A percentile compares a stretch with the other conserved stretches of the same genome.
phyloP scores from a whole-genome alignment of 2,888 invertebrate species.

The Lithodes maja region DNA sequence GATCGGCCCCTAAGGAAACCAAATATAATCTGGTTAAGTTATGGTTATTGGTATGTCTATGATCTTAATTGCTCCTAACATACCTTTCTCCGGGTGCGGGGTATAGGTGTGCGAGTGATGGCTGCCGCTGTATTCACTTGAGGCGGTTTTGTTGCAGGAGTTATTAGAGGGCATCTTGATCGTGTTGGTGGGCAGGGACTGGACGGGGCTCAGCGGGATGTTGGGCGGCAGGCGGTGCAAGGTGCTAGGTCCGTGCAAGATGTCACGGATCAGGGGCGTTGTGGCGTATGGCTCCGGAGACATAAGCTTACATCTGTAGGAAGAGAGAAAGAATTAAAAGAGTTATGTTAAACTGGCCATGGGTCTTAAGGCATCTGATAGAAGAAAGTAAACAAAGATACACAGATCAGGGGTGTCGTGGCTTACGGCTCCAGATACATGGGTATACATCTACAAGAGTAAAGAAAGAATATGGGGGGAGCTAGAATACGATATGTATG shows the following conservation, averaged over 20 bases:
- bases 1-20: too few species aligned
- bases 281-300: conserved; percentile 71
- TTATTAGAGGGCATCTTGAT: conserved; percentile 32
- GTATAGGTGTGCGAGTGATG: conserved; percentile 62
- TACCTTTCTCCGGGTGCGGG: conserved; percentile 65
- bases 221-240: conserved; percentile 59
- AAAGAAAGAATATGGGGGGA: too few species aligned
- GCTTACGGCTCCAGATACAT: too few species aligned
- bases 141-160: conserved; percentile 24
- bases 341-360: too few species aligned
- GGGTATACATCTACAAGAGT: too few species aligned
- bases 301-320: conserved; percentile 44
- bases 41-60: background rate
- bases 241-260: conserved; percentile 44
- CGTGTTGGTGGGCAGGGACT: conserved; percentile 30
- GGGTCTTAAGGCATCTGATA: too few species aligned
- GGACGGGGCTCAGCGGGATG: conserved; percentile 55
- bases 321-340: too few species aligned
- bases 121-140: conserved; percentile 39
- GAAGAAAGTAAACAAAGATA: too few species aligned
- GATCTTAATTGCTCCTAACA: background rate
- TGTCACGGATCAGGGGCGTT: conserved; percentile 68
- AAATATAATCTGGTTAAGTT: background rate
- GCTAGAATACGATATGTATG: too few species aligned
- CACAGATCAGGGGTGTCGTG: too few species aligned